A percentile compares a stretch with the other conserved stretches of the same genome.
phyloP scores from a whole-genome alignment of 2,888 invertebrate genomes.

The Cheilosia variabilis region DNA sequence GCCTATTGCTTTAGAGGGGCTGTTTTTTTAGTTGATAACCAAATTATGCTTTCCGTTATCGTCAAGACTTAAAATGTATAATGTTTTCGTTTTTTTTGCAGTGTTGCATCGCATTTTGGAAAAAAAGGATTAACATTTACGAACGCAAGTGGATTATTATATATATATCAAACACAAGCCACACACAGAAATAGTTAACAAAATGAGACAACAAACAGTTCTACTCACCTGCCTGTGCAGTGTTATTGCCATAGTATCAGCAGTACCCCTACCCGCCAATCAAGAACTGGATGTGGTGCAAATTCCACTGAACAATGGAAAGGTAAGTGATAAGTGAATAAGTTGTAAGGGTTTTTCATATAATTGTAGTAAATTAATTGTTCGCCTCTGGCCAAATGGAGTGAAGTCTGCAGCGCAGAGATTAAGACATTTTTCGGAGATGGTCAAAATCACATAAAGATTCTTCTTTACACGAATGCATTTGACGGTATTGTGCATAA shows the following conservation, averaged over 20 bases:
- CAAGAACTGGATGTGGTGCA: slow-evolving; percentile 83
- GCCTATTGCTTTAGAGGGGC: background rate
- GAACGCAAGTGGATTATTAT: slow-evolving; percentile 42
- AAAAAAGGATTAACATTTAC: slow-evolving; percentile 40
- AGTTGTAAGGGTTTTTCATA: background rate
- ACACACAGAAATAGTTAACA: slow-evolving; percentile 67
- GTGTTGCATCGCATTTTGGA: slow-evolving; percentile 47
- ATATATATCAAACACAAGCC: slow-evolving; percentile 26
- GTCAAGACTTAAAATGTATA: slow-evolving; percentile 4
- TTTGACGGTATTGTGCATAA: no score
- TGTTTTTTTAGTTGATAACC: background rate
- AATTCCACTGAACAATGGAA: slow-evolving; percentile 83
- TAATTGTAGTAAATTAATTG: background rate
- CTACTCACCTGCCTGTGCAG: slow-evolving; percentile 80
- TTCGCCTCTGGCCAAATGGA: no score
- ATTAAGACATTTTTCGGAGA: no score
- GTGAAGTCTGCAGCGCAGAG: no score
- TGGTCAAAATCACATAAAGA: no score
- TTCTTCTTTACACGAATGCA: no score
- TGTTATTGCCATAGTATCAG: slow-evolving; percentile 78
- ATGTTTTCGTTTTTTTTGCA: slow-evolving; percentile 44
- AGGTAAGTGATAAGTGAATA: slow-evolving; percentile 80
- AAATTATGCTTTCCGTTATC: slow-evolving; percentile 3
- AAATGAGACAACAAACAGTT: slow-evolving; percentile 79
- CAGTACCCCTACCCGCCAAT: slow-evolving; percentile 81